Base-by-base conservation (phyloP, 2,797 vertebrate genomes). In the Gallinago nigripennis region DNA sequence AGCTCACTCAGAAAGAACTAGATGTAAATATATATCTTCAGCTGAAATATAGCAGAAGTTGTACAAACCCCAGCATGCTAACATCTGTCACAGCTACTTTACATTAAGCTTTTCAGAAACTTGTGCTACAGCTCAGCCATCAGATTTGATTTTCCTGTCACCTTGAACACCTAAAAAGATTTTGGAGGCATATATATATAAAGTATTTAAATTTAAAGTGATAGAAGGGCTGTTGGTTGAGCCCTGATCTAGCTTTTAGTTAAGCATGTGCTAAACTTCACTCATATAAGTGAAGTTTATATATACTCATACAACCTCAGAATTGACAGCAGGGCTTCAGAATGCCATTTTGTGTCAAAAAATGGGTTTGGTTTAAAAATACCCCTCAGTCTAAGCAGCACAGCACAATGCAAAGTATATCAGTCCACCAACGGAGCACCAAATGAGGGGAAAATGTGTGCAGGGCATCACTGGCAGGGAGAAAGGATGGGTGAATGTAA, bases 111-210 rank as follows among this genome's bases (percentile, higher is more conserved):
- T 81, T 90, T 91, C 79, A 90, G 86, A 82, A 91, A 95, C 95
- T 79, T 84, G 80, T 82, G 56, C 30, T 75, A 37, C 60, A 92
- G 94, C 89, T 96, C 80, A 96, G 83, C 92, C 85, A 84, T 95
- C 95, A 94, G 87, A 92, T 92, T 94, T 96, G 94, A 89, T 96
- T 96, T 72, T 92, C 87, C 91, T 95, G 19, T 88, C 95, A 91
- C 87, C 92, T 95, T 90, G 89, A 91, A 92, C 90, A 95, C 85
- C 95, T 86, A 92, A 81, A 95, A 91, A 90, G 85, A 94, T 92
- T 95, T 90, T 82, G 80, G 83, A 94, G 30, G 35, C 57, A 31
- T n/a, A 66, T 63, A n/a, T 50, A 30, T 72, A 46, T 48, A 53
- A 18, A 20, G 9, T 86, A 70, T 83, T 92, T 86, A 39, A 71